Evolutionary conservation across 2,113 vertebrate species (phyloP), one percentile per base, ranked within the genome.

Genomic region (Conger conger): DNA sequence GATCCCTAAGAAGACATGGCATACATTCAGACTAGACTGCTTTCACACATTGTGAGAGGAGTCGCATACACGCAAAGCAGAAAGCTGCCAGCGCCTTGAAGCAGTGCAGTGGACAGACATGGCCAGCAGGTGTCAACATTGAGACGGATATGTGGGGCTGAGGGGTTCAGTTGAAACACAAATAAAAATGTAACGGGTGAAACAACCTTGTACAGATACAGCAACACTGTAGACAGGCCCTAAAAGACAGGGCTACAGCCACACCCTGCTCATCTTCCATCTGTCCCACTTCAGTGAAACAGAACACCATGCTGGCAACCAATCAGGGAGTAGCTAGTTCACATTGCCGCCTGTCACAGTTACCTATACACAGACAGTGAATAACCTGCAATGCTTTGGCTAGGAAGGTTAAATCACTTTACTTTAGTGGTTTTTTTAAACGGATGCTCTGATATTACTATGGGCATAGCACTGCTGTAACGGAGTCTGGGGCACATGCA

Each of bases 351-450:
- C 30, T 33, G n/a, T 73, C 68, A 73, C 30, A 54, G n/a, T n/a
- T 50, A 81, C 80, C 42, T 53, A 8, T 18, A 81, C 80, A n/a
- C 33, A 60, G 33, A 36, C 27, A 30, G 9, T 30, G 57, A 30
- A 40, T 40, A 40, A 33, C 23, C 45, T 35, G 35, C 27, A 83
- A 63, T 60, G 40, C 60, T 76, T 15, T 33, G 60, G 50, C 37
- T 36, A 82, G 53, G 30, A 78, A 53, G 40, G 42, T 27, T 23
- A 50, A 57, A 68, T 78, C 54, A 81, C 33, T 63, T 20, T 42
- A 73, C 73, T 17, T 82, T 16, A 83, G 63, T 83, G 60, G 27
- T 68, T 54, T 37, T n/a, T 85, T 86, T 1, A 60, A 40, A 85
- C 60, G 3, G 4, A 35, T 82, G 20, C 40, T 38, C n/a, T 80